Base-by-base conservation (phyloP, 1,140 invertebrate species). In the Tetramorium alpestre region DNA sequence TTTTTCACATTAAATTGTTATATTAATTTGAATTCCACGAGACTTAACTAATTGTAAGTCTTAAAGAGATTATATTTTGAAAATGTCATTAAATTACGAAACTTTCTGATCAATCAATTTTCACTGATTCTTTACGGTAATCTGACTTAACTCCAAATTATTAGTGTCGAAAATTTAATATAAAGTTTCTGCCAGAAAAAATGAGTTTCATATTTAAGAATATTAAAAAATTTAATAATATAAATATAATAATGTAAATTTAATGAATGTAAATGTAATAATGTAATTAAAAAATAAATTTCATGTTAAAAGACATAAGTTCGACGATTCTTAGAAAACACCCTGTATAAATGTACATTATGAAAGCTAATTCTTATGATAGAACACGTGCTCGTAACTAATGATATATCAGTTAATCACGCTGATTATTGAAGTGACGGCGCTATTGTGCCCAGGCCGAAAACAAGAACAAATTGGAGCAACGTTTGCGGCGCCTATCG, bases 61-160 rank as follows among this genome's bases (percentile, higher is more conserved):
- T 33, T 25, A 72, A 28, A 70, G 1, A 72, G 18, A 33, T 28
- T 51, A 49, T 25, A 13, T 47, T 13, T 28, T 28, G 67, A 13
- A 7, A 13, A 69, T 47, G 5, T 47, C 28, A 70, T 51, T 72
- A 51, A 72, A 54, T 73, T 56, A 54, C 13, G 18, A 73, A 73
- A 73, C 25, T 54, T 73, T 54, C 13, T 51, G 18, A 18, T 28
- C 70, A 51, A 73, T 73, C 28, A 38, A 38, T 54, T 73, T 73
- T 51, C 1, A 51, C 2, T 72, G 25, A 0, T n/a, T 51, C 16
- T 72, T n/a, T 16, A 51, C 13, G 10, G 0, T 1, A n/a, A 41
- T 1, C 8, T 72, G 11, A 47, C 3, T 47, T 25, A 70, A 70
- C 1, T 70, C 4, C 10, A 44, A 69, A 69, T 44, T 8, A 16